Percentiles rank a stretch among this genome's conserved stretches.
These are phyloP conservation scores for Sterna hirundo DNA, from an alignment of 2,113 vertebrate species.

Conservation along the genomic window DNA sequence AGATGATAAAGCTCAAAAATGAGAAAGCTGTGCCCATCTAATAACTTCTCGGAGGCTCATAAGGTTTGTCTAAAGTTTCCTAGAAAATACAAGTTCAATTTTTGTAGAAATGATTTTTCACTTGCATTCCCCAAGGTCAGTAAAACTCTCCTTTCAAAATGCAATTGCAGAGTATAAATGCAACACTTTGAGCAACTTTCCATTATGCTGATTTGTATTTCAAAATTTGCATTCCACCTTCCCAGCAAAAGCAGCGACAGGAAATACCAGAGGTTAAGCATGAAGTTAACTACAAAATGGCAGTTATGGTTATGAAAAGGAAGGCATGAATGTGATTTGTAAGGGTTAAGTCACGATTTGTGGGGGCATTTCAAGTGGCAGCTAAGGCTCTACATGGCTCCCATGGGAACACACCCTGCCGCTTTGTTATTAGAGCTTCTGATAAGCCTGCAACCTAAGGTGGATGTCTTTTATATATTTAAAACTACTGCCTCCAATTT, in stretches of 20 bases:
- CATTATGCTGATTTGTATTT: neutral
- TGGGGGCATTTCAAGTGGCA: neutral
- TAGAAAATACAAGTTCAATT: slow-evolving; percentile 19
- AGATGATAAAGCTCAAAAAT: slow-evolving; percentile 16
- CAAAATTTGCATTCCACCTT: slow-evolving; percentile 2
- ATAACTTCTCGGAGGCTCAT: slow-evolving; percentile 4
- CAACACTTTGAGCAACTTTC: neutral
- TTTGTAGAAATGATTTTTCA: neutral
- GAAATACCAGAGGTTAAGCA: neutral
- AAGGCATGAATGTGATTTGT: neutral
- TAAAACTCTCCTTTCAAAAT: neutral
- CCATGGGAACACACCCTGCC: neutral
- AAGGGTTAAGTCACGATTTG: neutral
- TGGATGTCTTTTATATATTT: neutral
- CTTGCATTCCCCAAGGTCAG: neutral
- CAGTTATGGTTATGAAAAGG: neutral
- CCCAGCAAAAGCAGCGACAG: neutral
- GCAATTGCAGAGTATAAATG: neutral
- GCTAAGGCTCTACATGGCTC: neutral
- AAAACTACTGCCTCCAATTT: neutral
- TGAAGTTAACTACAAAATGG: neutral
- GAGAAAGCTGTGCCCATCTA: neutral
- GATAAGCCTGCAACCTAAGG: neutral
- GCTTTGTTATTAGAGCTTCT: neutral
- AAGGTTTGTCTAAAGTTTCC: neutral